These are phyloP conservation scores for Chymomyza amoena DNA, from an alignment of 2,888 invertebrate species.

Conservation along the genomic window DNA sequence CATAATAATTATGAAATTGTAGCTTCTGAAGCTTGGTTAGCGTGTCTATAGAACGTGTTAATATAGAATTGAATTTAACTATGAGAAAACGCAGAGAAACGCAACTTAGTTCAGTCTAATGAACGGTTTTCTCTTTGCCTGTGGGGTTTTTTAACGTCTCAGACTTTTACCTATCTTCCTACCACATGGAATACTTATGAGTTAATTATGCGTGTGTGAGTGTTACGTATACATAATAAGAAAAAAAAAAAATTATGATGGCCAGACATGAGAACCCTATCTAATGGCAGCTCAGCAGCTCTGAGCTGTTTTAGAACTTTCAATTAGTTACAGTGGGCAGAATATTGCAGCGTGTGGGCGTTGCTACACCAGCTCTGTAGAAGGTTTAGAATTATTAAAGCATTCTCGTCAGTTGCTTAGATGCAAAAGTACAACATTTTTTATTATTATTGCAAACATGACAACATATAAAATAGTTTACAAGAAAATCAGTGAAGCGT, in stretches of 20 bases:
- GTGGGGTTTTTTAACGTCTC: neutral
- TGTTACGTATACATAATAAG: neutral
- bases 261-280: conserved; percentile 43
- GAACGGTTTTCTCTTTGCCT: neutral
- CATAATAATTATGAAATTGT: conserved; percentile 65
- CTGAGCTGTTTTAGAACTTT: conserved; percentile 40
- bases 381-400: neutral
- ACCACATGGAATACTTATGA: conserved; percentile 23
- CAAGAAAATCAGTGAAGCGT: conserved; percentile 44
- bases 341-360: conserved; percentile 18
- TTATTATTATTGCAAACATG: neutral
- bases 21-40: conserved; percentile 1
- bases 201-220: conserved; percentile 57
- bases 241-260: neutral
- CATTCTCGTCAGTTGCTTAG: neutral
- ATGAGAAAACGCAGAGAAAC: neutral
- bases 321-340: conserved; percentile 21
- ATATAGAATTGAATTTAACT: conserved; percentile 57
- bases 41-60: conserved; percentile 63
- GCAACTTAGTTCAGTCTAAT: neutral
- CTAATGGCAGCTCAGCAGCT: conserved; percentile 31
- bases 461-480: conserved; percentile 24
- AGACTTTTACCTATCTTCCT: conserved; percentile 12
- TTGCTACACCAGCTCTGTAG: neutral
- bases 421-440: neutral